A percentile compares a stretch with the other conserved stretches of the same genome.
These are phyloP conservation scores for Coluber constrictor DNA, from an alignment of 2,797 vertebrate genomes.

Conservation along the genomic window DNA sequence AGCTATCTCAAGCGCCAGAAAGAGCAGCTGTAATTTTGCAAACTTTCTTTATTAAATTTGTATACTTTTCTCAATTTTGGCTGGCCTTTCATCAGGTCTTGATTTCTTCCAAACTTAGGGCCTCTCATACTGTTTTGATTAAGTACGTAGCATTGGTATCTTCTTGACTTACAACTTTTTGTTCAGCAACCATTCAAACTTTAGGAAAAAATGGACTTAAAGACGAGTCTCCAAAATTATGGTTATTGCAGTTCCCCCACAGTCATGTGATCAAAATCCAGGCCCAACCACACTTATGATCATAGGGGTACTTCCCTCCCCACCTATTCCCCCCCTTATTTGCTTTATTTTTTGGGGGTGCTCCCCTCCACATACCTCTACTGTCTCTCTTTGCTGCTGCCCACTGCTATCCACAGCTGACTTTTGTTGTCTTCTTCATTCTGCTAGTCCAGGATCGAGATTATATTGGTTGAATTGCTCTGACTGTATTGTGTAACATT, in stretches of 20 bases:
- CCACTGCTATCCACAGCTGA: background rate
- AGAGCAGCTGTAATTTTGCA: background rate
- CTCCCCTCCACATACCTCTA: background rate
- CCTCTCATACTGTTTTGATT: background rate
- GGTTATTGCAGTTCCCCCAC: background rate
- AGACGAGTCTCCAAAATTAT: background rate
- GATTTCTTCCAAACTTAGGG: background rate
- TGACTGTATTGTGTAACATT: background rate
- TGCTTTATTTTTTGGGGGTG: background rate
- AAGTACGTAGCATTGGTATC: background rate
- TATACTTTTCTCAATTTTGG: background rate
- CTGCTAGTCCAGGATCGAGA: background rate
- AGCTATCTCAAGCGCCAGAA: background rate
- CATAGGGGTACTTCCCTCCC: background rate
- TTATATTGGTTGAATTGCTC: background rate
- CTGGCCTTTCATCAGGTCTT: background rate
- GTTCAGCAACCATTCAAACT: background rate
- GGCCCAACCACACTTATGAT: background rate
- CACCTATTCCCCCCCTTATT: background rate
- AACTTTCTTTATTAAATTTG: background rate
- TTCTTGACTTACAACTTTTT: background rate
- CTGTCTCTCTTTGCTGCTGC: background rate
- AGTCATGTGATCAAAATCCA: background rate
- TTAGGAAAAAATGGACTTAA: background rate
- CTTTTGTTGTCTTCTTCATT: background rate